Evolutionary conservation across 2,113 vertebrate genomes (phyloP).

Genomic region (Oriolus oriolus): DNA sequence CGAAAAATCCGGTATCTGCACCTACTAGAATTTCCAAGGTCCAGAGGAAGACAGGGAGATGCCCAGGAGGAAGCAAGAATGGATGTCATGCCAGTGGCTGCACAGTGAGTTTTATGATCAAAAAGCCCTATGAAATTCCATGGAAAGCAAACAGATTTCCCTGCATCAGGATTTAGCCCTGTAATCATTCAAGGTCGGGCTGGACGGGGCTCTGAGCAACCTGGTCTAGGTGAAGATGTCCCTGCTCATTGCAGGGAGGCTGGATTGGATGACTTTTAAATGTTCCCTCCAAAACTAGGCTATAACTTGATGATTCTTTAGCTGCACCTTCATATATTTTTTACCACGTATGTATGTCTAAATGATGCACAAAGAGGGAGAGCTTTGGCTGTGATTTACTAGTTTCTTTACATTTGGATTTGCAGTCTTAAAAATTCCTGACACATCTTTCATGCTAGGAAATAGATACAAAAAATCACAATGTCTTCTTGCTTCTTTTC

Average conservation of each 20-base stretch:
- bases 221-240: too few species aligned
- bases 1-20: not conserved
- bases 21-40: not conserved
- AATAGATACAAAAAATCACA: not conserved
- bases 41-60: not conserved
- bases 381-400: not conserved
- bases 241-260: not conserved
- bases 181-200: not conserved
- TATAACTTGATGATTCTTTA: not conserved
- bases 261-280: not conserved
- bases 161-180: not conserved
- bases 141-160: not conserved
- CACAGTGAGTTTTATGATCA: not conserved
- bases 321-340: not conserved
- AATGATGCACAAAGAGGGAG: not conserved
- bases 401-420: not conserved
- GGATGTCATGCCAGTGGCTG: not conserved
- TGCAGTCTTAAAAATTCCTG: not conserved
- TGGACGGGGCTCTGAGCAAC: not conserved
- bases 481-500: not conserved
- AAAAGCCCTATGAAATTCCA: not conserved
- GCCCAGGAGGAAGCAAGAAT: not conserved
- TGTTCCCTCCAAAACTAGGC: not conserved
- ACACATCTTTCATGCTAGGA: not conserved
- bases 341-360: not conserved